Evolutionary conservation across 2,797 vertebrate species (phyloP), one percentile per base, ranked within the genome.

Genomic region (Naso thynnoides): DNA sequence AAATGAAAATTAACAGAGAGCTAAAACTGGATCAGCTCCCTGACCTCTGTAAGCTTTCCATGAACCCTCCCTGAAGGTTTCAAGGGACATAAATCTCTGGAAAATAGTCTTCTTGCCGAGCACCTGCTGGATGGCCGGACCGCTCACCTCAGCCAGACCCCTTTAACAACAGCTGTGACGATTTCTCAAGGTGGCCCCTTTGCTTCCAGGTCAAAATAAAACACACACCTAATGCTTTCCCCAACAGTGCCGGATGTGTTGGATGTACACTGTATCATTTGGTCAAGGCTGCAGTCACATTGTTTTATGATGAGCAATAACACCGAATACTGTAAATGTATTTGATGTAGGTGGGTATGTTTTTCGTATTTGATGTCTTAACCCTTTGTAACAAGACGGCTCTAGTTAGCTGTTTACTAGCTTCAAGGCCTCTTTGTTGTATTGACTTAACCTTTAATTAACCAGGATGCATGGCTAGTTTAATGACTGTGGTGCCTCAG

Each of bases 401-500:
- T 57, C 41, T 69, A 33, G 52, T 41, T 49, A 76, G 67, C 56
- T 70, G 56, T 73, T 68, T 52, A n/a, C 42, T 59, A 5, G 48
- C 83, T 85, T 78, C 79, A 81, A 86, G 82, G 84, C 62, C 62
- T 75, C 74, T 78, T 78, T 76, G 76, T 70, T 80, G 50, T 87
- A 86, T 89, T 72, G 84, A 89, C 81, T 79, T 85, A 88, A 91
- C 86, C 85, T 88, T 90, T 86, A 89, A 90, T 91, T 86, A 90
- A 81, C 55, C 79, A 67, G 73, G 52, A 82, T 49, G 74, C 77
- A 36, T 41, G 27, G 72, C 56, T 62, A 63, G 64, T 89, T 82
- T 82, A 86, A 90, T 82, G 84, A 78, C 75, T 78, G 31, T 79
- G 27, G 33, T 14, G 78, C 83, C 81, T 76, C 73, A 54, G 89